phyloP scores from a whole-genome alignment of 2,113 vertebrate genomes.

The Sus scrofa region DNA sequence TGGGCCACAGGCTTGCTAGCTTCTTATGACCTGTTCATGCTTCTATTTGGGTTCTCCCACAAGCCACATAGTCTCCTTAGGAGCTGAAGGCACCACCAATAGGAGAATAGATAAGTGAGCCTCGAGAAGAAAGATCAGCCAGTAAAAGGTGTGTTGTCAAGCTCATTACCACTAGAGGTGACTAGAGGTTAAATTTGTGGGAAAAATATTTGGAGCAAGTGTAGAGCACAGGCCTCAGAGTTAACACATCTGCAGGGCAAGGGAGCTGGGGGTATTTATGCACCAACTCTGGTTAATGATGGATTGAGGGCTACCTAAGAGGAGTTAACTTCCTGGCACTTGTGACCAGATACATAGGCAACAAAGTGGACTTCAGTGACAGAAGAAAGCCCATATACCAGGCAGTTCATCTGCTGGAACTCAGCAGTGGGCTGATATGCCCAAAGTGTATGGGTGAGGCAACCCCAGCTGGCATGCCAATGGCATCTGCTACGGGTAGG shows the following conservation, averaged over 20 bases:
- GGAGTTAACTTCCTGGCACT: conserved; percentile 17
- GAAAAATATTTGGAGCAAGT: not conserved
- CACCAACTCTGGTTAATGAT: conserved; percentile 22
- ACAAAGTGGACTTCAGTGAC: not conserved
- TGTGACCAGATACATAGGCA: not conserved
- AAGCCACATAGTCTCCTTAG: not conserved
- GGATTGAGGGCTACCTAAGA: not conserved
- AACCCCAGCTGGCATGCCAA: not conserved
- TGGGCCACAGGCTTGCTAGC: not conserved
- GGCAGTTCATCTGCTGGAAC: not conserved
- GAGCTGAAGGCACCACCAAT: not conserved
- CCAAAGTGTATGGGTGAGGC: not conserved
- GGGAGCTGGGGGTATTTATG: not conserved
- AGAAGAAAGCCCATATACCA: not conserved
- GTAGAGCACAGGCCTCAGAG: not conserved
- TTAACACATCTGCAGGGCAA: not conserved
- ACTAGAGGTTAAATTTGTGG: not conserved
- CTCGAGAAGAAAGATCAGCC: conserved; percentile 9
- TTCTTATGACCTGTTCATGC: not conserved
- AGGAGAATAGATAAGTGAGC: not conserved
- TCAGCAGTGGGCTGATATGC: not conserved
- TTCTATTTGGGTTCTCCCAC: not conserved
- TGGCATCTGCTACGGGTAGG: not conserved
- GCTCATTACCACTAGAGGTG: not conserved
- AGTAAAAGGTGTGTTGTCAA: not conserved